These are phyloP conservation scores for Drosophila asahinai DNA, from an alignment of 1,140 invertebrate species.

Conservation along the genomic window DNA sequence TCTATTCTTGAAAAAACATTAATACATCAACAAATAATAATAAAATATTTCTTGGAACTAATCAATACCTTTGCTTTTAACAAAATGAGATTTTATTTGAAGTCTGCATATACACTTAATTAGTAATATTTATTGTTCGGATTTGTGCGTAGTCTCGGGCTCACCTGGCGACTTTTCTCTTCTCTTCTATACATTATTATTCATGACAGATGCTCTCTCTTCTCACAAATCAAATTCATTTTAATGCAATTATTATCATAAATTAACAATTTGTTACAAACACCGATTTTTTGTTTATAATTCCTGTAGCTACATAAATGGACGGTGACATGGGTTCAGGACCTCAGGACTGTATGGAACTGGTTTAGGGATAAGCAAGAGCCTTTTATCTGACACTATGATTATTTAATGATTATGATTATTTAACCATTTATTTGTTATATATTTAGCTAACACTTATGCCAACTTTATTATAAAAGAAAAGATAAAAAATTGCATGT, in stretches of 20 bases:
- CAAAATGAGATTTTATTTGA: no score
- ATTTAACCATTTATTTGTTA: no score
- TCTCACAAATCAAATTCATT: conserved; percentile 72
- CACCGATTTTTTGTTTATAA: conserved; percentile 59
- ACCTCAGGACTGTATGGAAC: not conserved
- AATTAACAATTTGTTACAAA: conserved; percentile 78
- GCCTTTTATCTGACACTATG: no score
- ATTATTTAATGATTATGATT: no score
- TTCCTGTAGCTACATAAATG: conserved; percentile 30
- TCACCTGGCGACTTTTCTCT: conserved; percentile 8
- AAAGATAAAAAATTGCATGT: no score
- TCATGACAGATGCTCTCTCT: conserved; percentile 75
- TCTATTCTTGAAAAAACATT: not conserved
- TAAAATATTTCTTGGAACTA: no score
- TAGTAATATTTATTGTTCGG: conserved; percentile 65
- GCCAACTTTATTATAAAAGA: no score
- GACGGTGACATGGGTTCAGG: conserved; percentile 11
- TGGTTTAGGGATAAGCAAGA: conserved; percentile 3
- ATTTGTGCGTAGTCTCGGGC: conserved; percentile 60
- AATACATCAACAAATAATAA: not conserved
- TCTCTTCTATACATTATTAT: conserved; percentile 69
- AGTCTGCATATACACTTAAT: conserved; percentile 69
- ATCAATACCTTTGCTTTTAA: no score
- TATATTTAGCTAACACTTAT: no score
- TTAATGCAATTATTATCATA: conserved; percentile 78